Evolutionary conservation across 2,113 vertebrate species (phyloP).

Genomic region (Bos indicus): DNA sequence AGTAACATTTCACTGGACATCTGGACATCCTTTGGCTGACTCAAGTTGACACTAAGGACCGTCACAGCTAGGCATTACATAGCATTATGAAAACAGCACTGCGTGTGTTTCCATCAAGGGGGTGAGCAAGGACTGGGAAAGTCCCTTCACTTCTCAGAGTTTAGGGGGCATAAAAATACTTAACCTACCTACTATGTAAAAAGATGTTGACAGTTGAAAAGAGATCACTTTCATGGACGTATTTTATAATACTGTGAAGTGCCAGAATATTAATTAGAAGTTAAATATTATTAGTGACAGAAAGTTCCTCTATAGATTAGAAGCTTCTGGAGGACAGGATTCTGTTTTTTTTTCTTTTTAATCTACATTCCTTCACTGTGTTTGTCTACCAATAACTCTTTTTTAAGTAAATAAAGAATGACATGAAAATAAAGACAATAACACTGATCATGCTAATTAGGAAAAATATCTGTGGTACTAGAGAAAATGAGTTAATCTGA

Average conservation of each 20-base stretch:
- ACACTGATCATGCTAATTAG: background rate
- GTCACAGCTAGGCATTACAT: no score
- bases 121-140: background rate
- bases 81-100: background rate
- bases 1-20: background rate
- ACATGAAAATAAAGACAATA: background rate
- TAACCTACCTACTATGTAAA: background rate
- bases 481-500: background rate
- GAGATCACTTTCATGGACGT: background rate
- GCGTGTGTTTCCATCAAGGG: background rate
- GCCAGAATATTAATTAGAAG: background rate
- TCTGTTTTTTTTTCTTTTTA: background rate
- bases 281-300: background rate
- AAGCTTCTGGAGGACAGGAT: background rate
- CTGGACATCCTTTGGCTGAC: background rate
- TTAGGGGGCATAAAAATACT: background rate
- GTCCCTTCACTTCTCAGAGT: background rate
- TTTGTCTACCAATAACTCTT: background rate
- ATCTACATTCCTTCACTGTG: background rate
- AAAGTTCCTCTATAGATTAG: background rate
- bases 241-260: background rate
- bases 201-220: background rate
- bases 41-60: background rate
- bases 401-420: background rate
- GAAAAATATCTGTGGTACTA: background rate